phyloP scores from a whole-genome alignment of 2,797 vertebrate genomes.

The Aulostomus chinensis region DNA sequence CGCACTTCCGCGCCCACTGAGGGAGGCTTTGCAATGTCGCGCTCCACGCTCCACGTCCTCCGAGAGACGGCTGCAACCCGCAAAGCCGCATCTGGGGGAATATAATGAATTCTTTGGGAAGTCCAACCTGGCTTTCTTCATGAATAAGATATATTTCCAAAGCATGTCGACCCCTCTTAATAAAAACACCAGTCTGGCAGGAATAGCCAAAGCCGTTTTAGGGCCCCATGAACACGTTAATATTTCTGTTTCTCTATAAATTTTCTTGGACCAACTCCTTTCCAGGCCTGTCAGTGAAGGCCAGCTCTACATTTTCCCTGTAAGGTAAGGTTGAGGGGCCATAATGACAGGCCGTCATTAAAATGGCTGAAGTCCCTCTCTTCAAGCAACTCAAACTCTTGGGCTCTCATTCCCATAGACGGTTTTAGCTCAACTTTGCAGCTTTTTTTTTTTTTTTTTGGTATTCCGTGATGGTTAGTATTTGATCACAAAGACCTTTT shows the following conservation, averaged over 20 bases:
- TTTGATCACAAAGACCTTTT: too few relatives aligned
- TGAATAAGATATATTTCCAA: constrained; percentile 84
- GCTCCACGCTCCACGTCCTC: constrained; percentile 66
- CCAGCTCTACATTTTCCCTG: constrained; percentile 34
- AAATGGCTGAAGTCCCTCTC: constrained; percentile 55
- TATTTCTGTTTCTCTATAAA: constrained; percentile 73
- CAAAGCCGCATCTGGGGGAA: constrained; percentile 68
- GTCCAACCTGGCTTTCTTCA: constrained; percentile 76
- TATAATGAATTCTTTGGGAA: constrained; percentile 81
- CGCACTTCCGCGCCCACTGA: constrained; percentile 60
- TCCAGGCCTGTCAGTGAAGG: constrained; percentile 56
- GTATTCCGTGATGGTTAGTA: too few relatives aligned
- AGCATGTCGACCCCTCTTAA: constrained; percentile 76
- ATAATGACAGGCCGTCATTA: constrained; percentile 71
- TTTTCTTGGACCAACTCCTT: constrained; percentile 57
- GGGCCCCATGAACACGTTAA: constrained; percentile 68
- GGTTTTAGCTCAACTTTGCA: too few relatives aligned
- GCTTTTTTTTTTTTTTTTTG: too few relatives aligned
- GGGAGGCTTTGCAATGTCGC: constrained; percentile 75
- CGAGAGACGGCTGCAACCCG: constrained; percentile 62
- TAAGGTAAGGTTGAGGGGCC: constrained; percentile 59
- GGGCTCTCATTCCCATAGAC: too few relatives aligned
- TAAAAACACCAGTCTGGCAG: constrained; percentile 77
- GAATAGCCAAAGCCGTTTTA: constrained; percentile 72
- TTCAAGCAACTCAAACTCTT: constrained; percentile 78